These are phyloP conservation scores for Oceanodroma tethys DNA, from an alignment of 2,113 vertebrate species.

Conservation along the genomic window DNA sequence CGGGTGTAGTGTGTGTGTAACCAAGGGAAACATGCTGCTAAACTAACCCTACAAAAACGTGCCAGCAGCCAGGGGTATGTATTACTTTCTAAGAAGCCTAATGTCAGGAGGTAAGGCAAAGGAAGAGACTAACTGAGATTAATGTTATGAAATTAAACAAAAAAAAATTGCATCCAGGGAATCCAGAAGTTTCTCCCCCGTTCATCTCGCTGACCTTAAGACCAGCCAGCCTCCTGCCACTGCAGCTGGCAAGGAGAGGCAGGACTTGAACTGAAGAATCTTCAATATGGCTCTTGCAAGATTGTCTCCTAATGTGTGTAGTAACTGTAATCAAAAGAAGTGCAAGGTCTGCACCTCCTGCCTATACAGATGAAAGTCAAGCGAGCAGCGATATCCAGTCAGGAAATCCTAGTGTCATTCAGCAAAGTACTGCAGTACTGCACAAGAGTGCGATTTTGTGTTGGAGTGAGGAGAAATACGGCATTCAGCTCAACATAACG, in stretches of 20 bases:
- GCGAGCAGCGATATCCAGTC: not conserved
- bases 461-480: not conserved
- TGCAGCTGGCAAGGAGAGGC: not conserved
- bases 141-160: not conserved
- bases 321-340: not conserved
- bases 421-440: not conserved
- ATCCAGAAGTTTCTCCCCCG: not conserved
- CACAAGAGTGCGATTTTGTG: not conserved
- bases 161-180: not conserved
- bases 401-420: not conserved
- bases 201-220: not conserved
- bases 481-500: rapidly evolving
- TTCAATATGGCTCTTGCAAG: not conserved
- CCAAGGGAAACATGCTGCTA: not conserved
- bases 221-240: not conserved
- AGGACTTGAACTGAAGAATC: not conserved
- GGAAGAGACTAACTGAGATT: not conserved
- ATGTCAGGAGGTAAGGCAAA: not conserved
- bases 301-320: not conserved
- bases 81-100: not conserved
- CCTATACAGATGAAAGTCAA: not conserved
- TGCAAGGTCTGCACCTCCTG: not conserved
- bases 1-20: not conserved
- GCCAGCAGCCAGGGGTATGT: not conserved
- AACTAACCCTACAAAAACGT: not conserved